Evolutionary conservation across 2,888 invertebrate genomes (phyloP), one percentile per base, ranked within the genome.

Genomic region (Meloe dianella): DNA sequence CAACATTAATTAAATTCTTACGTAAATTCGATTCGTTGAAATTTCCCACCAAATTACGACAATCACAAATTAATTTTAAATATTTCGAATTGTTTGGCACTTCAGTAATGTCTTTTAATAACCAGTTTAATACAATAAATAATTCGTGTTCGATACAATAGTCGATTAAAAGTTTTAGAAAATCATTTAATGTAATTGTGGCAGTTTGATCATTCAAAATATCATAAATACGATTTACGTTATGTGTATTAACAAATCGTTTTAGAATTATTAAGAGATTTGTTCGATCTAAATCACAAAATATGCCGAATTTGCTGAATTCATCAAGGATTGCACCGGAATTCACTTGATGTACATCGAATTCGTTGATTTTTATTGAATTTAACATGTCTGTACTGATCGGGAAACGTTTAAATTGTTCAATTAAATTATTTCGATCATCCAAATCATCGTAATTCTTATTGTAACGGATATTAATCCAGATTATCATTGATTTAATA

Each of bases 261-360:
- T 85, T 83, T 71, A 93, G 82, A 58, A 90, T 86, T 75, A 84
- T 82, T 70, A 85, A 83, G 38, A 90, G 80, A 78, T 89, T 84
- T 12, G 82, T 81, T 32, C 83, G 82, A 79, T 93, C 92, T 63
- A 84, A 83, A 14, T 85, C 83, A 67, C 87, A 86, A 63, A 92
- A 89, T 74, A 91, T 85, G 0, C 92, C 92, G 74, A 88, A 90
- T 61, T 87, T 86, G 66, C 86, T 85, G 5, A 91, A 80, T 64
- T 88, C 87, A 76, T 90, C 89, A 70, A 89, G 86, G 71, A 89
- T 84, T 70, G n/a, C n/a, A n/a, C n/a, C n/a, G n/a, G n/a, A n/a
- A n/a, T n/a, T n/a, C n/a, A n/a, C n/a, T n/a, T n/a, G n/a, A n/a
- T n/a, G n/a, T n/a, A 86, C 84, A 79, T 89, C 84, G 79, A 87